Percentiles rank a stretch among this genome's conserved stretches.
These are phyloP conservation scores for Phortica okadai DNA, from an alignment of 2,888 invertebrate species.

Conservation along the genomic window DNA sequence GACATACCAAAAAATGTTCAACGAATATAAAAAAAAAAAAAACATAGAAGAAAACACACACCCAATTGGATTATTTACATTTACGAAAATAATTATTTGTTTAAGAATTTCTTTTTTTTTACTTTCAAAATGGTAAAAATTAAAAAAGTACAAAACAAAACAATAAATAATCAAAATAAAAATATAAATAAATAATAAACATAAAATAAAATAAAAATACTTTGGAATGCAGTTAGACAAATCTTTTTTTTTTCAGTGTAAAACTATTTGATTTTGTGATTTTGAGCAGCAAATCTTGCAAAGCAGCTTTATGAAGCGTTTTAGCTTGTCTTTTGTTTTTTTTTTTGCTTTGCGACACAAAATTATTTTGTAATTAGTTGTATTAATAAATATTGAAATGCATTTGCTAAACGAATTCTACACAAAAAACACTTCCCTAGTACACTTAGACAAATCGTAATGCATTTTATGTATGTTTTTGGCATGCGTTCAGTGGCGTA, in stretches of 20 bases:
- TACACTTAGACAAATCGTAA: not conserved
- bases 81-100: constrained; percentile 72
- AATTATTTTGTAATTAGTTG: constrained; percentile 8
- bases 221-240: constrained; percentile 69
- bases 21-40: constrained; percentile 76
- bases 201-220: constrained; percentile 37
- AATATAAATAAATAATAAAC: constrained; percentile 28
- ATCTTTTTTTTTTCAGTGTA: not conserved
- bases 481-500: not conserved
- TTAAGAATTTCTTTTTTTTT: constrained; percentile 43
- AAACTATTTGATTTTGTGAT: not conserved
- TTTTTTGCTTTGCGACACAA: not conserved
- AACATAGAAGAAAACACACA: constrained; percentile 77
- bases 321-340: constrained; percentile 1
- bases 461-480: not conserved
- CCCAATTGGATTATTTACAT: constrained; percentile 77
- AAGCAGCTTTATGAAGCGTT: constrained; percentile 27
- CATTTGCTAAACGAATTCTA: not conserved
- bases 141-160: constrained; percentile 32
- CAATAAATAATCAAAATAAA: constrained; percentile 34
- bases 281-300: not conserved
- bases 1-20: constrained; percentile 77
- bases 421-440: not conserved
- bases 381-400: constrained; percentile 8
- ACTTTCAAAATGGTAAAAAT: constrained; percentile 40